Evolutionary conservation across 1,140 invertebrate species (phyloP).

Genomic region (Drosophila nannoptera): DNA sequence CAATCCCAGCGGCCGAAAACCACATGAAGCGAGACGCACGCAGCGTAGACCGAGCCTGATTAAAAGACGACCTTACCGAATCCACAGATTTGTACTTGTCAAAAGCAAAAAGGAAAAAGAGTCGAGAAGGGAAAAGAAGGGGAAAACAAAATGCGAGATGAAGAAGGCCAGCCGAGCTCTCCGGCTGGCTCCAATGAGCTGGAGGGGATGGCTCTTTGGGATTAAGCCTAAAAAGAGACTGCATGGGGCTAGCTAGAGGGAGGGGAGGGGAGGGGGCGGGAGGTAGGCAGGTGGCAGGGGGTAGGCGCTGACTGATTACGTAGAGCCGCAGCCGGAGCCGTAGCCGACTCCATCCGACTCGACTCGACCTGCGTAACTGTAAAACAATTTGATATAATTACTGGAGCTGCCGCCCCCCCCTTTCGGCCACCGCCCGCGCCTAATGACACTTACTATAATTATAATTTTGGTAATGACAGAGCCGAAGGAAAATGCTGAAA

Average conservation of each 20-base stretch:
- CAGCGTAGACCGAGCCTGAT: conserved; percentile 57
- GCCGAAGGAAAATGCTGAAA: conserved; percentile 25
- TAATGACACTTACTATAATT: conserved; percentile 77
- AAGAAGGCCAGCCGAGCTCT: too few relatives aligned
- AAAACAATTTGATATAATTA: conserved; percentile 74
- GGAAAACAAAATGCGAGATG: too few relatives aligned
- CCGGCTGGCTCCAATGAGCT: too few relatives aligned
- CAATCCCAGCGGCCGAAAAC: conserved; percentile 40
- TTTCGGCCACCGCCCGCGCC: conserved; percentile 62
- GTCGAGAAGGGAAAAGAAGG: too few relatives aligned
- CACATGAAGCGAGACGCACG: conserved; percentile 67
- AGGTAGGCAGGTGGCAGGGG: neutral
- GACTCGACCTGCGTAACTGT: conserved; percentile 47
- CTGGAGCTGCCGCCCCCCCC: conserved; percentile 34
- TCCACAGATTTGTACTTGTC: conserved; percentile 78
- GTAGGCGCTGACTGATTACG: conserved; percentile 34
- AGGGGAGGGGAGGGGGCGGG: too few relatives aligned
- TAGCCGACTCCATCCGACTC: neutral
- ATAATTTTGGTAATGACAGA: conserved; percentile 76
- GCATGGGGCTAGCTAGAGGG: neutral
- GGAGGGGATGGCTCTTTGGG: conserved; percentile 32
- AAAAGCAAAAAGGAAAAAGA: conserved; percentile 40
- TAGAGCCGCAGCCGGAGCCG: neutral
- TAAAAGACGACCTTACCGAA: conserved; percentile 79
- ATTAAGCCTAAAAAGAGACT: conserved; percentile 25